These are phyloP conservation scores for Phyllotreta striolata DNA, from an alignment of 2,888 invertebrate species.

Conservation along the genomic window DNA sequence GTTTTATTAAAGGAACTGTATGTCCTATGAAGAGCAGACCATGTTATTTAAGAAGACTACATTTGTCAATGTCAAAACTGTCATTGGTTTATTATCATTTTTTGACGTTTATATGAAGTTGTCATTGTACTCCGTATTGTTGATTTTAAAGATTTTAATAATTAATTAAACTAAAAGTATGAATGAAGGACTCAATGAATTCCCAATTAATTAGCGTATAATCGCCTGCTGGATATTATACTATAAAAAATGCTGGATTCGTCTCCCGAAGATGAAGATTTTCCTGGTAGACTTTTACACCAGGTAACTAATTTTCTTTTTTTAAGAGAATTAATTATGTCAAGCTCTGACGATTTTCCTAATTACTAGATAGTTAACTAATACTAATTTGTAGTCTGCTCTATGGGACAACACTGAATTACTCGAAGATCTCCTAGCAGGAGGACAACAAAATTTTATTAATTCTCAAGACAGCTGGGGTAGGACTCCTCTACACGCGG, in stretches of 20 bases:
- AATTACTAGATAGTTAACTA: conserved; percentile 1
- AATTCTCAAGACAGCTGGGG: conserved; percentile 79
- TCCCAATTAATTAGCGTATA: neutral
- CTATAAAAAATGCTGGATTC: conserved; percentile 65
- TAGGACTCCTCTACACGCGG: conserved; percentile 82
- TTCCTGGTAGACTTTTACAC: conserved; percentile 79
- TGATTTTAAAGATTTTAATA: neutral
- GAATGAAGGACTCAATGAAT: conserved; percentile 4
- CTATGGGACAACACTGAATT: conserved; percentile 89
- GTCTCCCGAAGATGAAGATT: conserved; percentile 83
- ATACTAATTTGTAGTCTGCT: conserved; percentile 68
- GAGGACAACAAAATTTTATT: conserved; percentile 69
- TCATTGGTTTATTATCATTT: neutral
- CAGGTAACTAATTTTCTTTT: conserved; percentile 66
- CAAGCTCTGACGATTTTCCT: conserved; percentile 6
- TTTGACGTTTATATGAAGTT: conserved; percentile 6
- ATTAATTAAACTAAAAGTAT: conserved; percentile 9
- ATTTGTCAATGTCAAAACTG: neutral
- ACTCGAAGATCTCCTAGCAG: conserved; percentile 79
- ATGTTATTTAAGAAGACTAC: neutral
- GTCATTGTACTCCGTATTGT: neutral
- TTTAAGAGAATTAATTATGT: conserved; percentile 3
- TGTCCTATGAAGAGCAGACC: too few relatives aligned
- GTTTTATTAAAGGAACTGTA: too few relatives aligned
- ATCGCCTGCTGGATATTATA: neutral